These are phyloP conservation scores for Itoplectis maculator DNA, from an alignment of 2,888 invertebrate species.

Conservation along the genomic window DNA sequence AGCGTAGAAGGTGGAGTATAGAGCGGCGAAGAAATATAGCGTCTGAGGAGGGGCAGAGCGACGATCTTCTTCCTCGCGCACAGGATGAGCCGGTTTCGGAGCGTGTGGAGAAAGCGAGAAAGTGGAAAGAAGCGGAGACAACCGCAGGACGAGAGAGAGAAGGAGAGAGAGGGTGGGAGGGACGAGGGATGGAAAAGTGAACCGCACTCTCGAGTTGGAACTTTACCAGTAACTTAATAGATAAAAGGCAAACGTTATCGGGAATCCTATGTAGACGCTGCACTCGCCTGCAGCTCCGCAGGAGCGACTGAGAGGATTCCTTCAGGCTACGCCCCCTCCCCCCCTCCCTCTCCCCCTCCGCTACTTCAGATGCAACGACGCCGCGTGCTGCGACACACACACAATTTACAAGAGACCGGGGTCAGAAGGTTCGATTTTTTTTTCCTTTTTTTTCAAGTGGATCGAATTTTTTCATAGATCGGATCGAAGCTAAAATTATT, in stretches of 20 bases:
- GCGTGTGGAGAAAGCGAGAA: conserved; percentile 25
- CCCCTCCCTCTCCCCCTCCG: neutral
- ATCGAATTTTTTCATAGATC: too few relatives aligned
- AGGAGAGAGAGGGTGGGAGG: too few relatives aligned
- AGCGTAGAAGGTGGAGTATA: conserved; percentile 15
- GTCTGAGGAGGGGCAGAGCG: neutral
- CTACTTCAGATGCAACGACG: conserved; percentile 6
- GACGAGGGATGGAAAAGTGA: conserved; percentile 52
- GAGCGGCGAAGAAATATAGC: conserved; percentile 16
- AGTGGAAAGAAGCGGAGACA: conserved; percentile 1
- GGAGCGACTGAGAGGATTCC: conserved; percentile 15
- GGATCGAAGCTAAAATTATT: too few relatives aligned
- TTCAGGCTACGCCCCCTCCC: conserved; percentile 24
- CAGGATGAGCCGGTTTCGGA: conserved; percentile 17
- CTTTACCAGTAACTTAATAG: conserved; percentile 70
- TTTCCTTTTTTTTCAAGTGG: too few relatives aligned
- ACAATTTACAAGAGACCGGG: neutral
- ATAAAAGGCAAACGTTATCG: conserved; percentile 73
- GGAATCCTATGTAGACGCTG: conserved; percentile 58
- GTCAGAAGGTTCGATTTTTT: too few relatives aligned
- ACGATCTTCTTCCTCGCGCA: conserved; percentile 23
- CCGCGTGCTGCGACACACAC: conserved; percentile 4
- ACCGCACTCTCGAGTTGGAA: conserved; percentile 63
- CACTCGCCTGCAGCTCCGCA: conserved; percentile 44
- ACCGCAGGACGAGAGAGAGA: neutral